Evolutionary conservation across 1,140 invertebrate species (phyloP), one percentile per base, ranked within the genome.

Genomic region (Drosophila malerkotliana): DNA sequence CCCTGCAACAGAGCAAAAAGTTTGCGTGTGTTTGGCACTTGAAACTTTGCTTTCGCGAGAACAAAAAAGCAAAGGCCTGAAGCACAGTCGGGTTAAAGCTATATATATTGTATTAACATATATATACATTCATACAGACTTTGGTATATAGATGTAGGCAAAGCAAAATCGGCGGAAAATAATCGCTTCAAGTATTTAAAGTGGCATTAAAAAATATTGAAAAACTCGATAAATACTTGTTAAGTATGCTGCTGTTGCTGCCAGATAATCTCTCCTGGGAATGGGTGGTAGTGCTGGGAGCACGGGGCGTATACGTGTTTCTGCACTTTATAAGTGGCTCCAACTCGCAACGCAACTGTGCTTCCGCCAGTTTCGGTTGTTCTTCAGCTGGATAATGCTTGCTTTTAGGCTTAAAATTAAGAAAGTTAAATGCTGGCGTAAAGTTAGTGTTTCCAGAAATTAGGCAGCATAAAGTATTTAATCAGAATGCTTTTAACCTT

Each of bases 21-120:
- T 87, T 87, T 88, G 83, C 82, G 78, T 87, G 82, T 88, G 79
- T 88, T 87, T 87, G 82, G 83, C 82, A 87, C 82, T 87, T 87
- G 79, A 87, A 83, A 87, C 67, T 61, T 78, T 58, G 26, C 68
- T 56, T 72, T 72, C 51, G 60, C 56, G 75, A 26, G 54, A 76
- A 76, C 41, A 51, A 66, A 66, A 58, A 63, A 48, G 58, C 44
- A 26, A 37, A 48, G 51, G 28, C 30, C 41, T 55, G 34, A 41
- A 14, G 28, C 41, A 21, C 28, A 64, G 21, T 14, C 51, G 44
- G 30, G 26, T 15, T 28, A 7, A 15, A 44, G 14, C 6, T 5
- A 44, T 44, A 32, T 41, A 47, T 32, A 55, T n/a, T 4, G 0
- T 21, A 21, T 37, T 37, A 34, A 18, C 30, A 10, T 14, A 63